Evolutionary conservation across 2,888 invertebrate species (phyloP).

Genomic region (Vandiemenella viatica): DNA sequence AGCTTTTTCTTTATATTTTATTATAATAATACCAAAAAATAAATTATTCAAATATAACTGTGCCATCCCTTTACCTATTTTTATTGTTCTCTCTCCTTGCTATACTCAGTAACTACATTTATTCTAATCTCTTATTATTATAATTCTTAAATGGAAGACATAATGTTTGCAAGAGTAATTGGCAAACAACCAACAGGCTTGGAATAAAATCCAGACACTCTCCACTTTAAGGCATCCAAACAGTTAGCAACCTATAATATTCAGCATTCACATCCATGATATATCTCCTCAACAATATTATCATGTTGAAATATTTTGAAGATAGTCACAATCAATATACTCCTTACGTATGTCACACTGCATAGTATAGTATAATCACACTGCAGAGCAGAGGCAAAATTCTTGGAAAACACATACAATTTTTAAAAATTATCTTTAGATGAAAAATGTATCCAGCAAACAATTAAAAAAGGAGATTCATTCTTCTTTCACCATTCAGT

Average conservation of each 20-base stretch:
- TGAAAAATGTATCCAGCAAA: constrained; percentile 2
- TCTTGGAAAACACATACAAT: constrained; percentile 7
- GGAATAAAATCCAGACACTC: constrained; percentile 14
- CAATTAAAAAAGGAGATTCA: constrained; percentile 4
- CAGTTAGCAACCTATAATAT: constrained; percentile 8
- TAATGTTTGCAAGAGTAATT: constrained; percentile 13
- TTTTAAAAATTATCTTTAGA: constrained; percentile 2
- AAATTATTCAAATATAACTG: constrained; percentile 16
- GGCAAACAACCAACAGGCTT: constrained; percentile 15
- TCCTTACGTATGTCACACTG: constrained; percentile 7
- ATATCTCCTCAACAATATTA: too few species aligned
- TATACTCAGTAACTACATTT: constrained; percentile 13
- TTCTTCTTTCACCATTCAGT: too few species aligned
- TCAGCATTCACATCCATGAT: neutral
- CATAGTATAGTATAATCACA: too few species aligned
- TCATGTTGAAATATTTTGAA: too few species aligned
- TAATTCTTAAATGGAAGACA: constrained; percentile 17
- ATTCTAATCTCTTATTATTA: constrained; percentile 11
- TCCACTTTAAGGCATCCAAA: constrained; percentile 15
- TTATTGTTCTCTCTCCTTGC: constrained; percentile 6
- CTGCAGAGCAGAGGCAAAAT: constrained; percentile 9
- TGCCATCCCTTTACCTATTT: constrained; percentile 12
- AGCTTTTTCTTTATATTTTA: constrained; percentile 14
- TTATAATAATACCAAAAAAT: constrained; percentile 16
- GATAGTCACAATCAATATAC: too few species aligned